Evolutionary conservation across 1,140 invertebrate genomes (phyloP).

Genomic region (Cotesia typhae): DNA sequence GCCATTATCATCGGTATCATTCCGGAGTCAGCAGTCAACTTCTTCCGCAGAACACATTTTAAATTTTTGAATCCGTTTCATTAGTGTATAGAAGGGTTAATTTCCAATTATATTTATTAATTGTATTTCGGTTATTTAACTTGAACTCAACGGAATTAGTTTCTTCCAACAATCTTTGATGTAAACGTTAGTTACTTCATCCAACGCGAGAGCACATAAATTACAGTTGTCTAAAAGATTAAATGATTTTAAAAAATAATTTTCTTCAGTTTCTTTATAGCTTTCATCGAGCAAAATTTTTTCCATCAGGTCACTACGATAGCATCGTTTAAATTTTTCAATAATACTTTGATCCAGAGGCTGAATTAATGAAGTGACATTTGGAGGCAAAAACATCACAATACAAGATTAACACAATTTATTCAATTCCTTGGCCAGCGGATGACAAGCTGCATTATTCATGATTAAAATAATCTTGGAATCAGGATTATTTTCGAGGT

Average conservation of each 20-base stretch:
- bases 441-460: constrained; percentile 1
- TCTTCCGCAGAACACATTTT: constrained; percentile 9
- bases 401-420: not conserved
- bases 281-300: not conserved
- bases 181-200: not conserved
- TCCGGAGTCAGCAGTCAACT: constrained; percentile 9
- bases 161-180: constrained; percentile 15
- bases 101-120: not conserved
- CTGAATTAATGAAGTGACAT: not conserved
- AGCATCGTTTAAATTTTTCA: constrained; percentile 5
- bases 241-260: constrained; percentile 3
- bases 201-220: not conserved
- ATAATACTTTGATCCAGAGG: not conserved
- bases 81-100: constrained; percentile 12
- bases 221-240: not conserved
- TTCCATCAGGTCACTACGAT: not conserved
- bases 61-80: constrained; percentile 12
- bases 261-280: not conserved
- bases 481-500: not conserved
- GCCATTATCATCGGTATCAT: constrained; percentile 12
- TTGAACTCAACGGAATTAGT: not conserved
- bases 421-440: not conserved
- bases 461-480: constrained; percentile 8
- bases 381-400: not conserved
- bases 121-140: not conserved